Percentiles rank a stretch among this genome's conserved stretches.
Evolutionary conservation across 2,888 invertebrate genomes (phyloP).

Genomic region (Apoda limacodes): DNA sequence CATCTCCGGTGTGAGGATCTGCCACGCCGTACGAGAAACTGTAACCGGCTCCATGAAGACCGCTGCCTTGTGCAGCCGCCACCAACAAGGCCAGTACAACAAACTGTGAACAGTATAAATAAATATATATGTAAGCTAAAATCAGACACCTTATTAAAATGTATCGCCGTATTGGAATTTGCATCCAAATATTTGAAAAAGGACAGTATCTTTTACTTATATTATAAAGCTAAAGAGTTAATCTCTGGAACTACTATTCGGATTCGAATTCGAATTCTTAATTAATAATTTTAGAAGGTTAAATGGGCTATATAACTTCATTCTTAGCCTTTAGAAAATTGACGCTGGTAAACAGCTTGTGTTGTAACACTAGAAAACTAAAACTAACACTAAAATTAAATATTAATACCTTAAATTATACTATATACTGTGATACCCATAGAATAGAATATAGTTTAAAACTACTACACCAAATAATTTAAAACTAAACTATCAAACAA

Average conservation of each 20-base stretch:
- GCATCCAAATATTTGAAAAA: not conserved
- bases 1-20: slow-evolving; percentile 52
- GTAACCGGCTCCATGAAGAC: slow-evolving; percentile 26
- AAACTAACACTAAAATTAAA: no score
- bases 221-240: not conserved
- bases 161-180: not conserved
- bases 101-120: slow-evolving; percentile 36
- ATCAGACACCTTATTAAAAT: not conserved
- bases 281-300: no score
- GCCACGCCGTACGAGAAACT: slow-evolving; percentile 48
- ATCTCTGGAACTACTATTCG: not conserved
- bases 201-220: not conserved
- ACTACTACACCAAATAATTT: no score
- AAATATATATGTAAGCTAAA: not conserved
- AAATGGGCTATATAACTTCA: no score
- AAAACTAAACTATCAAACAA: no score
- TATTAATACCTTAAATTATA: no score
- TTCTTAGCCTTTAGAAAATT: no score
- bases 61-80: slow-evolving; percentile 27
- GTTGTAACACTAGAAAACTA: no score
- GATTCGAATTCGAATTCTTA: no score
- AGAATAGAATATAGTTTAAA: no score
- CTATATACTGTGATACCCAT: no score
- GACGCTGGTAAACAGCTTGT: no score
- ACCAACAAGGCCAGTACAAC: slow-evolving; percentile 34